Conservation (phyloP, 2,797 vertebrate species). For the Ptychadena robeensis region DNA sequence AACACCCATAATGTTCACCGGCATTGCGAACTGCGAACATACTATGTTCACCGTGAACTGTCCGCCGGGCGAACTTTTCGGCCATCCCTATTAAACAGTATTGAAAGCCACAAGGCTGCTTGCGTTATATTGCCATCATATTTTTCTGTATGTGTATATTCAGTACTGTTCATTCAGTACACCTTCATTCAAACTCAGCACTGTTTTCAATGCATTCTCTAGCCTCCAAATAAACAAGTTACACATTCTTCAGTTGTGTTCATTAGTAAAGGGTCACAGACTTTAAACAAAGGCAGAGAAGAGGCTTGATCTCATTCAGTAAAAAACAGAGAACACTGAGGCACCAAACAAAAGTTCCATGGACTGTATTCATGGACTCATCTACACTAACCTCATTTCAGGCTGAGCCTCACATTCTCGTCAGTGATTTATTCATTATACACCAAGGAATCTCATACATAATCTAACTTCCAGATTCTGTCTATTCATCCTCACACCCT, state of each 20-base stretch:
- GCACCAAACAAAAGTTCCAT: slow-evolving; percentile 41
- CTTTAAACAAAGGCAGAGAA: slow-evolving; percentile 54
- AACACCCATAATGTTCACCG: too few relatives aligned
- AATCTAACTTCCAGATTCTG: too few relatives aligned
- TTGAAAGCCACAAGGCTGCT: too few relatives aligned
- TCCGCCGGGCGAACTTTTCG: too few relatives aligned
- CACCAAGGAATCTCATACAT: too few relatives aligned
- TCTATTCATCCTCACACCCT: too few relatives aligned
- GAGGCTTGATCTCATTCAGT: slow-evolving; percentile 43
- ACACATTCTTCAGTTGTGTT: slow-evolving; percentile 53
- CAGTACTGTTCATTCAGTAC: too few relatives aligned
- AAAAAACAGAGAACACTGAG: slow-evolving; percentile 29
- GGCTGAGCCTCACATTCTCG: slow-evolving; percentile 16
- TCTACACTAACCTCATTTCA: slow-evolving; percentile 33
- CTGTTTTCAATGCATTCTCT: neutral
- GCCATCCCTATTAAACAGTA: too few relatives aligned
- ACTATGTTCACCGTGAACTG: too few relatives aligned
- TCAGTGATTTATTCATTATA: slow-evolving; percentile 35
- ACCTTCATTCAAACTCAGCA: too few relatives aligned
- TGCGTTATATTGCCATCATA: too few relatives aligned
- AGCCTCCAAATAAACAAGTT: slow-evolving; percentile 33
- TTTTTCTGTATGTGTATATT: neutral
- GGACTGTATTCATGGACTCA: slow-evolving; percentile 35
- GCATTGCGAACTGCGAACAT: too few relatives aligned
- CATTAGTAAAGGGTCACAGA: slow-evolving; percentile 47